Percentiles rank a stretch among this genome's conserved stretches.
These are phyloP conservation scores for Nebria brevicollis DNA, from an alignment of 2,888 invertebrate genomes.

Conservation along the genomic window DNA sequence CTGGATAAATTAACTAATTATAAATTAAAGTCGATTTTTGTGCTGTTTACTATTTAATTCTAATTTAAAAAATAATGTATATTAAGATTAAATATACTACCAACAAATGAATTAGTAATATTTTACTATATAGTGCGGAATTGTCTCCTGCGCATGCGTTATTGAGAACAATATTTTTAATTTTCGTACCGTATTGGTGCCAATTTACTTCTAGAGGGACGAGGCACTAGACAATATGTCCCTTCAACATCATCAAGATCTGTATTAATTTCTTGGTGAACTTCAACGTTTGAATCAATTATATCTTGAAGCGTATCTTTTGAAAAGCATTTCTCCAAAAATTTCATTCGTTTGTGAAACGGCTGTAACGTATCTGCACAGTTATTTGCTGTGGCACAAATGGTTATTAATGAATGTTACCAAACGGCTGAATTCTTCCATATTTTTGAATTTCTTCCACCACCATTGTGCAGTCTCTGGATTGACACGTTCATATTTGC, in stretches of 20 bases:
- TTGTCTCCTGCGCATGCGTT: no score
- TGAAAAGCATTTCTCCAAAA: slow-evolving; percentile 32
- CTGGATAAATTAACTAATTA: not conserved
- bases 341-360: slow-evolving; percentile 22
- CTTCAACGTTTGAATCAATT: slow-evolving; percentile 17
- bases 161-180: not conserved
- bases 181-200: slow-evolving; percentile 14
- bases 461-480: slow-evolving; percentile 56
- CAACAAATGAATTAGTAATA: no score
- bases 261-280: slow-evolving; percentile 14
- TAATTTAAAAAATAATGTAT: no score
- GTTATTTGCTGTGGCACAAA: not conserved
- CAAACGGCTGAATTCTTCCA: slow-evolving; percentile 56
- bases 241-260: slow-evolving; percentile 4
- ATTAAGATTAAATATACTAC: no score
- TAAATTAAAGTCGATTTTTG: no score
- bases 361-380: slow-evolving; percentile 22
- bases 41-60: no score
- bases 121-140: no score
- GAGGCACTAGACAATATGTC: not conserved
- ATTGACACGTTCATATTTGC: slow-evolving; percentile 53
- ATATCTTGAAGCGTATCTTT: slow-evolving; percentile 20
- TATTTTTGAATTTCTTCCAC: slow-evolving; percentile 54
- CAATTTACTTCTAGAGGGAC: slow-evolving; percentile 5
- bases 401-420: slow-evolving; percentile 51